These are phyloP conservation scores for Arrhopalites spinosus DNA, from an alignment of 2,888 invertebrate genomes.

Conservation along the genomic window DNA sequence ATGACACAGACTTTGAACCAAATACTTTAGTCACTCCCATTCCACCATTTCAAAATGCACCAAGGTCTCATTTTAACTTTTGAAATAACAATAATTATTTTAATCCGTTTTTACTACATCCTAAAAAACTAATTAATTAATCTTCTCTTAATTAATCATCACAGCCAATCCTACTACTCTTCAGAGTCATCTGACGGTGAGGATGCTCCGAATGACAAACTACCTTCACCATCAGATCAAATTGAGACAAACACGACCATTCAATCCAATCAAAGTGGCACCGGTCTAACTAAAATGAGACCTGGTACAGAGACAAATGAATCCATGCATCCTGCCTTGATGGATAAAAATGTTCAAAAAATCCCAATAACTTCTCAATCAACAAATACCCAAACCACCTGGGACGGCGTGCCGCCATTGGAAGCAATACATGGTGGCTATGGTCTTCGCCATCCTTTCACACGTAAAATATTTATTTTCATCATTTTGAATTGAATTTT, in stretches of 20 bases:
- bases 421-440: slow-evolving; percentile 24
- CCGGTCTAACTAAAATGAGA: no score
- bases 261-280: neutral
- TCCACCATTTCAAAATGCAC: neutral
- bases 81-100: neutral
- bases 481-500: neutral
- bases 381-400: slow-evolving; percentile 11
- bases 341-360: neutral
- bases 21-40: neutral
- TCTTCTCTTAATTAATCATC: neutral
- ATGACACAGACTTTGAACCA: neutral
- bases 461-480: neutral
- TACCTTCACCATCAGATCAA: neutral
- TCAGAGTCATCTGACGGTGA: neutral
- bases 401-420: slow-evolving; percentile 7
- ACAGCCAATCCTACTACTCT: neutral
- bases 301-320: no score
- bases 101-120: neutral
- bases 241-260: neutral
- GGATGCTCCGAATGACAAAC: neutral
- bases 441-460: neutral
- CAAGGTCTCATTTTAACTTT: neutral
- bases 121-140: neutral
- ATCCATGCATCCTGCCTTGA: neutral
- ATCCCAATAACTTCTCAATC: neutral